Evolutionary conservation across 2,797 vertebrate species (phyloP).

Genomic region (Lutjanus argentimaculatus): DNA sequence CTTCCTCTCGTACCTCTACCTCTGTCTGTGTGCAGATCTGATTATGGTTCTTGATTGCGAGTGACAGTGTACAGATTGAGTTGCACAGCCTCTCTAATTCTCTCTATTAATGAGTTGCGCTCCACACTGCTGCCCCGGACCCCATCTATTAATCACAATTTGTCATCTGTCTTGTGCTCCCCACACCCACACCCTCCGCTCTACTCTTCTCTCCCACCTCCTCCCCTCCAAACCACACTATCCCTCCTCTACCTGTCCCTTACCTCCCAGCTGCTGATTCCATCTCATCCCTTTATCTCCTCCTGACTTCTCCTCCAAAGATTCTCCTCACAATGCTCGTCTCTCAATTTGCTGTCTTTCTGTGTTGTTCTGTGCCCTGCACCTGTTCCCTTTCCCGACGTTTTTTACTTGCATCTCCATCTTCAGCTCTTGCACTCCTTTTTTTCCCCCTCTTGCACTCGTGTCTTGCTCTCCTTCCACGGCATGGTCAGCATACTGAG

Average conservation of each 20-base stretch:
- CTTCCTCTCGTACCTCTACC: conserved; percentile 44
- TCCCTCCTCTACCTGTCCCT: conserved; percentile 57
- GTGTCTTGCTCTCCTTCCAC: conserved; percentile 64
- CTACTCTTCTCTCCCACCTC: background rate
- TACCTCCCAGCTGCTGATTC: conserved; percentile 45
- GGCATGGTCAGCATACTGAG: conserved; percentile 82
- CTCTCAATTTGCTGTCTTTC: conserved; percentile 48
- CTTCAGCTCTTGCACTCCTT: conserved; percentile 44
- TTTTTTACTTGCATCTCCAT: conserved; percentile 68
- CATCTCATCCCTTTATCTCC: conserved; percentile 53
- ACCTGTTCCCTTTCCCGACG: conserved; percentile 61
- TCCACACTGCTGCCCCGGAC: conserved; percentile 84
- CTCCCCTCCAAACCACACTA: conserved; percentile 25
- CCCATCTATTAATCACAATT: conserved; percentile 88
- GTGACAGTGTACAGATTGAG: conserved; percentile 87
- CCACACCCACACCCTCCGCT: conserved; percentile 32
- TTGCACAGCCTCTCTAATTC: conserved; percentile 86
- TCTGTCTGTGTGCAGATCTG: conserved; percentile 78
- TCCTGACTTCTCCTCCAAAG: conserved; percentile 40
- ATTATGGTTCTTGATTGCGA: conserved; percentile 83
- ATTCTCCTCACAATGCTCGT: conserved; percentile 41
- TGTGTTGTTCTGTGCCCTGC: conserved; percentile 54
- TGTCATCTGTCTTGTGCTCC: conserved; percentile 81
- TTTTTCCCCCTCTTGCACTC: conserved; percentile 36
- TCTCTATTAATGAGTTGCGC: conserved; percentile 87